Conservation (phyloP, 1,140 invertebrate species). For the Nephila pilipes region DNA sequence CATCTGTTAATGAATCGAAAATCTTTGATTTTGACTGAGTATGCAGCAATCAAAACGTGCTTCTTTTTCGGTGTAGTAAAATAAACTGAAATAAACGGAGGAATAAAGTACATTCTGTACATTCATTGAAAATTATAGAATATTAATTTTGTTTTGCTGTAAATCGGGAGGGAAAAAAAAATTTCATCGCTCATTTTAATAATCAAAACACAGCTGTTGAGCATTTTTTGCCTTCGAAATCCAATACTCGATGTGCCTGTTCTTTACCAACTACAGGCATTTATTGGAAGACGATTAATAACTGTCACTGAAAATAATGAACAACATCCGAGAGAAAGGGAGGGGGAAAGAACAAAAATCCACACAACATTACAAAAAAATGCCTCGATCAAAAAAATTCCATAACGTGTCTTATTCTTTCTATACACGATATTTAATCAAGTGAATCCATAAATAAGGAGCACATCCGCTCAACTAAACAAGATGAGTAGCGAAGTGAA, state of each 20-base stretch:
- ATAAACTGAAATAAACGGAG: too few species aligned
- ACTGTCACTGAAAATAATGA: neutral
- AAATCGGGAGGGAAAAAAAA: too few species aligned
- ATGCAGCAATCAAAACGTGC: too few species aligned
- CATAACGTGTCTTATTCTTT: neutral
- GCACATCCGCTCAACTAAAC: slow-evolving; percentile 22
- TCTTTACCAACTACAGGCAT: neutral
- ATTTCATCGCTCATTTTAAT: too few species aligned
- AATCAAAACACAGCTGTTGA: too few species aligned
- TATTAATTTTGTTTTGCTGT: too few species aligned
- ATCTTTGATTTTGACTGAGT: too few species aligned
- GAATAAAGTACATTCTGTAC: too few species aligned
- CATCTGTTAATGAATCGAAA: too few species aligned
- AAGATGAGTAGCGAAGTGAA: slow-evolving; percentile 2
- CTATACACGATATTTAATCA: slow-evolving; percentile 42
- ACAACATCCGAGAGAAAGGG: neutral
- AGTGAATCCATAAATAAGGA: slow-evolving; percentile 46
- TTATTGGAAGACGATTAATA: slow-evolving; percentile 8
- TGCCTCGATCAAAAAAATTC: neutral
- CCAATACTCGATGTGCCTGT: neutral
- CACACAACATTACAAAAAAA: neutral
- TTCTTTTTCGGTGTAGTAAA: too few species aligned
- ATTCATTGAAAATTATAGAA: too few species aligned
- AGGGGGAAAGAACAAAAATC: neutral
- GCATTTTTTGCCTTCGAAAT: neutral